phyloP scores from a whole-genome alignment of 2,888 invertebrate genomes.

The Eristalis tenax region DNA sequence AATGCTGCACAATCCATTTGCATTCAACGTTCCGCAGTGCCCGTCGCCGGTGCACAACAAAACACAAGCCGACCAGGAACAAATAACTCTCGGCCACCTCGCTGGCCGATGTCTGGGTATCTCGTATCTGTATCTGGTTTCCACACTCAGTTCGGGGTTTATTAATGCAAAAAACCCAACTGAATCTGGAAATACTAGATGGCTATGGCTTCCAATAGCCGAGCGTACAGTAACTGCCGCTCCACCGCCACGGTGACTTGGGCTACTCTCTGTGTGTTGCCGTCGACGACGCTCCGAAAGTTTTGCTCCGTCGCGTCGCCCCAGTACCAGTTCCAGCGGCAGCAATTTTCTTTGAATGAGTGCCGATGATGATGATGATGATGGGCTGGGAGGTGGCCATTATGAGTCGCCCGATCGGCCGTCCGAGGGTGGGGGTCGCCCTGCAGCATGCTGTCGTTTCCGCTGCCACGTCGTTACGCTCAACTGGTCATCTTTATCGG shows the following conservation, averaged over 20 bases:
- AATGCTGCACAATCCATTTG: slow-evolving; percentile 21
- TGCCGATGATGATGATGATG: slow-evolving; percentile 27
- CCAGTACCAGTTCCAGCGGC: slow-evolving; percentile 18
- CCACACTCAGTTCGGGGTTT: slow-evolving; percentile 36
- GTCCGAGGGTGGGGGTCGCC: slow-evolving; percentile 18
- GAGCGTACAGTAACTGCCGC: slow-evolving; percentile 13
- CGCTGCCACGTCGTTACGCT: slow-evolving; percentile 36
- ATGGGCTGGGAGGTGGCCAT: slow-evolving; percentile 7
- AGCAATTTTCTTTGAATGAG: slow-evolving; percentile 26
- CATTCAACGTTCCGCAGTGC: slow-evolving; percentile 26
- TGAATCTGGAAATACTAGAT: slow-evolving; percentile 54
- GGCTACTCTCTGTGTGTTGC: slow-evolving; percentile 33
- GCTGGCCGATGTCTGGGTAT: neutral
- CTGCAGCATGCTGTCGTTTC: slow-evolving; percentile 29
- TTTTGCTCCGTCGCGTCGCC: neutral
- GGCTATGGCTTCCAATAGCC: slow-evolving; percentile 16
- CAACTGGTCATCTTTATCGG: slow-evolving; percentile 35
- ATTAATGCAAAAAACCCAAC: slow-evolving; percentile 39
- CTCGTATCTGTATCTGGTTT: slow-evolving; percentile 48
- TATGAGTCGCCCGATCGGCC: slow-evolving; percentile 5
- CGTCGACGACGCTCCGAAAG: slow-evolving; percentile 8
- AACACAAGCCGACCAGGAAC: slow-evolving; percentile 27
- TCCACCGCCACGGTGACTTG: slow-evolving; percentile 32
- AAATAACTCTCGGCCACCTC: slow-evolving; percentile 39
- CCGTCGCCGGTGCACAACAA: too few relatives aligned